Evolutionary conservation across 2,113 vertebrate genomes (phyloP).

Genomic region (Amphiprion ocellaris): DNA sequence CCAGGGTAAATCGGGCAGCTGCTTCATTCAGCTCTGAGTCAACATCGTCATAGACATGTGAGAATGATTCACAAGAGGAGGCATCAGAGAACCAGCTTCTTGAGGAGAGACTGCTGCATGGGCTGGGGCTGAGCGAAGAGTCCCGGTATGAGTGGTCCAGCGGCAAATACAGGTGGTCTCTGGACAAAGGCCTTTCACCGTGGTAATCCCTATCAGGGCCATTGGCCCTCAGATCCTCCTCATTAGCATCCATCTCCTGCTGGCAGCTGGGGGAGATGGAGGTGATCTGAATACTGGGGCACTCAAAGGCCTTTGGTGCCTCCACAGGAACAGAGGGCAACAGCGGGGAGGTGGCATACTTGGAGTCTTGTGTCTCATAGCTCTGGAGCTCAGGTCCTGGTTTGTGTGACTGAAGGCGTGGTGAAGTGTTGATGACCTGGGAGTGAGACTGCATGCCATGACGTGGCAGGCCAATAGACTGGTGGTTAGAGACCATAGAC

Average conservation of each 20-base stretch:
- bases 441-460: slow-evolving; percentile 92
- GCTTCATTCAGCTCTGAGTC: slow-evolving; percentile 98
- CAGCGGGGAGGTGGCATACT: slow-evolving; percentile 85
- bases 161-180: slow-evolving; percentile 97
- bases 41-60: slow-evolving; percentile 97
- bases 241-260: slow-evolving; percentile 92
- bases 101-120: slow-evolving; percentile 97
- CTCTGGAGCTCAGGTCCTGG: slow-evolving; percentile 87
- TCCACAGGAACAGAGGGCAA: slow-evolving; percentile 80
- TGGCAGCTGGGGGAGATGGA: slow-evolving; percentile 99
- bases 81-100: slow-evolving; percentile 98
- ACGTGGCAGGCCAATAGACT: slow-evolving; percentile 90
- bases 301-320: slow-evolving; percentile 95
- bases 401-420: slow-evolving; percentile 89
- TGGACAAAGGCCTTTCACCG: slow-evolving; percentile 90
- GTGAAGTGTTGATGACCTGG: slow-evolving; percentile 88
- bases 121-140: slow-evolving; percentile 95
- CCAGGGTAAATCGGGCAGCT: slow-evolving; percentile 93
- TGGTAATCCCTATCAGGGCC: slow-evolving; percentile 91
- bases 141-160: slow-evolving; percentile 96
- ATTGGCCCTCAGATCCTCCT: slow-evolving; percentile 89
- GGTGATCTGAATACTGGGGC: slow-evolving; percentile 98
- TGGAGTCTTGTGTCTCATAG: slow-evolving; percentile 88
- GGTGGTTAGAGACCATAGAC: slow-evolving; percentile 88
- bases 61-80: slow-evolving; percentile 97